Base-by-base conservation (phyloP, 2,113 vertebrate species). In the Scortum barcoo region DNA sequence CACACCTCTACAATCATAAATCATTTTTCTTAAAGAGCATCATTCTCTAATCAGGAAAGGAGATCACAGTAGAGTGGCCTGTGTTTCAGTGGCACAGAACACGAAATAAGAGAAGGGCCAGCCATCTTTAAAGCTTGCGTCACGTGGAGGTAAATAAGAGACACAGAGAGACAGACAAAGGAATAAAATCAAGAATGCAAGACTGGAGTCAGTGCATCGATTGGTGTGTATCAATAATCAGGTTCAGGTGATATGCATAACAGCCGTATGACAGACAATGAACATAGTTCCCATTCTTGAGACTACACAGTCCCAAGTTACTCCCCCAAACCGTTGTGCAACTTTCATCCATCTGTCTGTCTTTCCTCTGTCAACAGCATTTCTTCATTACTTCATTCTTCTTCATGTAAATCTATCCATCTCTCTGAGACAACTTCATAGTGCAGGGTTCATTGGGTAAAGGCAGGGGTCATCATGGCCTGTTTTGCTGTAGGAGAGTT, bases 401-500 rank as follows among this genome's bases (percentile, higher is more conserved):
- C 8, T 51, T 26, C 19, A 38, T 44, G 46, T 67, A 19, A 62
- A 82, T 70, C 36, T 62, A 38, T 38, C 56, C 20, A 53, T 58
- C 54, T 26, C n/a, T 54, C 40, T 44, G 56, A 73, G 74, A 76
- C 0, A 5, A 48, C 61, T 88, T 89, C 80, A 70, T 69, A 63
- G 80, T 83, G 68, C 63, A 51, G 60, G 51, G 74, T 36, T 86
- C n/a, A 68, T 42, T 53, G n/a, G 33, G 46, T 6, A 26, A 7
- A 46, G 13, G 70, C 48, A 17, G 48, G 16, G 38, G 72, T 26
- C 66, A 72, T 94, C 86, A 95, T 0, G 40, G 76, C 60, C 4
- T 88, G 44, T 76, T 65, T 78, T 62, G 62, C 94, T 95, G 88
- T 65, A 57, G 38, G 28, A 63, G 44, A 50, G 46, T 72, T 38